Evolutionary conservation across 2,888 invertebrate species (phyloP).

Genomic region (Calliopum simillimum): DNA sequence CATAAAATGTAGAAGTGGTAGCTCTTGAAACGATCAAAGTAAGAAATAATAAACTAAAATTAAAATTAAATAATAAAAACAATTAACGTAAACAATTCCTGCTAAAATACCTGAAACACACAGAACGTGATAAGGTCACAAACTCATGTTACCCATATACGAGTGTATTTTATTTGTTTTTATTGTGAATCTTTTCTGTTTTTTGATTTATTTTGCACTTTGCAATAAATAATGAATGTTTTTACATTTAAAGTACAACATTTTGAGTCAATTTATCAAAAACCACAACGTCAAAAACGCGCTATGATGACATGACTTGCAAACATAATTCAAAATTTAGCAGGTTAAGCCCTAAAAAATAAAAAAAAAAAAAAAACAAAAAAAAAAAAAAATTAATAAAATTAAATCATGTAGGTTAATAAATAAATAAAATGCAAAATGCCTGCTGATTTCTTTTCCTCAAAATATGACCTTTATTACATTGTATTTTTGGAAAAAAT

Average conservation of each 20-base stretch:
- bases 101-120: no score
- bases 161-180: background rate
- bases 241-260: slow-evolving; percentile 1
- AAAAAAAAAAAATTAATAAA: background rate
- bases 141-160: background rate
- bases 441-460: no score
- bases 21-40: no score
- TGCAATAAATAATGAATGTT: slow-evolving; percentile 16
- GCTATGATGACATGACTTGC: slow-evolving; percentile 47
- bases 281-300: background rate
- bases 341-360: background rate
- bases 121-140: no score
- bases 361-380: slow-evolving; percentile 12
- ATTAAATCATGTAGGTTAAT: no score
- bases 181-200: background rate
- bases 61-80: no score
- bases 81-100: no score
- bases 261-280: slow-evolving; percentile 48
- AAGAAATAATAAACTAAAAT: no score
- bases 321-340: slow-evolving; percentile 40
- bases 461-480: no score
- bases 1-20: no score
- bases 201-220: background rate
- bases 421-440: no score
- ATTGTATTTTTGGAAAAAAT: no score